Base-by-base conservation (phyloP, 2,888 invertebrate species). In the Megalurothrips usitatus region DNA sequence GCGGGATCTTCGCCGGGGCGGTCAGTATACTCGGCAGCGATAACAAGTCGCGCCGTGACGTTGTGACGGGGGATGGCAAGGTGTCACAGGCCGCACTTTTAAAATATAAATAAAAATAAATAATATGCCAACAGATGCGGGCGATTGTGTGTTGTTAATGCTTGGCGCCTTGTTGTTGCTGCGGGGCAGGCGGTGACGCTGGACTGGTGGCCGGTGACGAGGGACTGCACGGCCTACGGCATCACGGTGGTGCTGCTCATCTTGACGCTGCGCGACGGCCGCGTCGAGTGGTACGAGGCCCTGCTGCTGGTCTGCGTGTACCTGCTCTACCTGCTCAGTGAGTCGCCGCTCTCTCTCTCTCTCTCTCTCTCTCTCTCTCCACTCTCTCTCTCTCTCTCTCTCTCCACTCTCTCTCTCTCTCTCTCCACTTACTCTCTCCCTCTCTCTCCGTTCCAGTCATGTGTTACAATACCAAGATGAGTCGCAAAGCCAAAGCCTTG, bases 171-270 rank as follows among this genome's bases (percentile, higher is more conserved):
- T n/a, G n/a, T 79, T 80, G 17, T 81, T 81, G 84, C 81, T 82
- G 83, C 81, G 6, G 84, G 85, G 12, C 85, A 93, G 93, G 89
- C 90, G 43, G 88, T 93, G 83, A 89, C 91, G 80, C 87, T 94
- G 84, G 92, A 94, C 86, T 93, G 93, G 93, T 94, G 93, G 93
- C 92, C 94, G 1, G 90, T 95, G 80, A 92, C 92, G 12, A 89
- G 95, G 81, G 94, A 95, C 86, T 91, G 92, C 85, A 84, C 92
- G 82, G 92, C 93, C 88, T 94, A 94, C 85, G 91, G 91, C 1
- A 86, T 93, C 58, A 91, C 94, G 1, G 93, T 95, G 47, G 87
- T 92, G 47, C 89, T 92, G 4, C 89, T 95, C 28, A 92, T 94
- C 83, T 86, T 91, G 80, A 91, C 92, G 17, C 88, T 95, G 68